Base-by-base conservation (phyloP, 1,140 invertebrate species). In the Cyclargus thomasi region DNA sequence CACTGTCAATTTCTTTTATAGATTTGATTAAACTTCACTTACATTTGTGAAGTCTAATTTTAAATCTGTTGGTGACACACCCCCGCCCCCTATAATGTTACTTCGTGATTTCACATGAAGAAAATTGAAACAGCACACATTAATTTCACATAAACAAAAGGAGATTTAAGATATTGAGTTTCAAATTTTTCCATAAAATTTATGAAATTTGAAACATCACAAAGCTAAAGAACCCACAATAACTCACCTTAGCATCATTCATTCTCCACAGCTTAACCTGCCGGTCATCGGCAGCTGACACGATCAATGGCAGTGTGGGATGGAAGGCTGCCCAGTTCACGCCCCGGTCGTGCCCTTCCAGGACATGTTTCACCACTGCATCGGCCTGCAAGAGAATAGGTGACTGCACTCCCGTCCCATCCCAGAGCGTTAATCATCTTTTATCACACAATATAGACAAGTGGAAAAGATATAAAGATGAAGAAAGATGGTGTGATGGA, bases 291-390 rank as follows among this genome's bases (percentile, higher is more conserved):
- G 98, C 98, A 14, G 97, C 99, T 2, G 99, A 99, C 0, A 97
- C 97, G 75, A 99, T 98, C 29, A 99, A 89, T 0, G 99, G 98
- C 73, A 99, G 91, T 11, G 95, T 96, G 1, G 97, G 97, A 91
- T 99, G 99, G 90, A 99, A 99, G 63, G 94, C 93, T 0, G 97
- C 98, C 99, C 99, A 99, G 90, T 99, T 99, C 0, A 99, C 99
- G 17, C 99, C 98, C 66, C 98, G 93, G 86, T 99, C 97, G 83
- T 99, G 98, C 1, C 98, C 99, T 90, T 99, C 99, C 0, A 99
- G 86, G 16, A 99, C 98, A 91, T 99, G 98, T 78, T 99, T 99
- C 0, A 99, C 99, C 20, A 99, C 95, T 21, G 97, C 98, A 92
- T 99, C 99, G 10, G 98, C 96, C 90, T 97, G 95, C 39, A 47